Percentiles rank a stretch among this genome's conserved stretches.
These are phyloP conservation scores for Rhagonycha fulva DNA, from an alignment of 2,888 invertebrate species.

Conservation along the genomic window DNA sequence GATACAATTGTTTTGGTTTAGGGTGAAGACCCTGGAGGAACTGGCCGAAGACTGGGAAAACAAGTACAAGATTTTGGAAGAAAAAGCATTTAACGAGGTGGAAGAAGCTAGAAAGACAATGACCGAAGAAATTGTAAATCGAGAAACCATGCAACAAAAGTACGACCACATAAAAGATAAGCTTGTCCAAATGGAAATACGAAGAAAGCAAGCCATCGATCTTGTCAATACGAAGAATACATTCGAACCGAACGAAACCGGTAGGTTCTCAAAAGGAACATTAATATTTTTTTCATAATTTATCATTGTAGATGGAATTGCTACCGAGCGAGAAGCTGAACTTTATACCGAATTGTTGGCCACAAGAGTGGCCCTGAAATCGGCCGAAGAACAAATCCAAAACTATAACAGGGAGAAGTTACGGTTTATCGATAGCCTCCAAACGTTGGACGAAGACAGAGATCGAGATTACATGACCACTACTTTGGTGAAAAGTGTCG, in stretches of 20 bases:
- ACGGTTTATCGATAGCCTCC: constrained; percentile 41
- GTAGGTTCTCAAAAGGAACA: background rate
- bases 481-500: constrained; percentile 36
- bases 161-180: constrained; percentile 41
- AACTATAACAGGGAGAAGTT: constrained; percentile 42
- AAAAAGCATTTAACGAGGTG: constrained; percentile 35
- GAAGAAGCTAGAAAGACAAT: constrained; percentile 32
- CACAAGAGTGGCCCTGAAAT: constrained; percentile 42
- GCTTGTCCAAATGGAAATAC: constrained; percentile 38
- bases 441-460: constrained; percentile 13
- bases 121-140: constrained; percentile 21
- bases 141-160: constrained; percentile 33
- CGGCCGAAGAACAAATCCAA: constrained; percentile 45
- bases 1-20: constrained; percentile 49
- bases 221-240: constrained; percentile 28
- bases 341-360: constrained; percentile 43
- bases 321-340: constrained; percentile 41
- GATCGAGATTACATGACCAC: constrained; percentile 31
- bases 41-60: constrained; percentile 34
- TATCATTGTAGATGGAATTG: constrained; percentile 6
- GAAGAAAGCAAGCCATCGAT: constrained; percentile 35
- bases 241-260: constrained; percentile 9
- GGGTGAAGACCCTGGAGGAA: constrained; percentile 43
- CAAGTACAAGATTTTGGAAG: constrained; percentile 27
- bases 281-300: background rate